Percentiles rank a stretch among this genome's conserved stretches.
phyloP scores from a whole-genome alignment of 2,888 invertebrate genomes.

The Eutolmus rufibarbis region DNA sequence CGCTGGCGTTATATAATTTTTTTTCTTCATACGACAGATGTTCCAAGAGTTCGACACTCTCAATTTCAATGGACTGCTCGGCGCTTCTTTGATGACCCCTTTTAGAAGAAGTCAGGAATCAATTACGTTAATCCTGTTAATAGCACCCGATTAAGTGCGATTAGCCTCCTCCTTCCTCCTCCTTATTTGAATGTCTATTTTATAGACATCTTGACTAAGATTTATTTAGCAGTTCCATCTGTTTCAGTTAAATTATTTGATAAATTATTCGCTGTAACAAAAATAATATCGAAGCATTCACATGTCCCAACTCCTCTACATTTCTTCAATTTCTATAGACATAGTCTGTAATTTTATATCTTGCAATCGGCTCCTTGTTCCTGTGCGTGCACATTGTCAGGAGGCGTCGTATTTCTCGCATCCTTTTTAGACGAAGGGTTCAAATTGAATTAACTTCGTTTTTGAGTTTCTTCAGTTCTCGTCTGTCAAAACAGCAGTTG shows the following conservation, averaged over 20 bases:
- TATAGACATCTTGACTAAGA: not conserved
- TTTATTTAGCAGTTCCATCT: not conserved
- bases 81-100: constrained; percentile 30
- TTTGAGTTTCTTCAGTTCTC: not conserved
- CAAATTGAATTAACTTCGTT: constrained; percentile 17
- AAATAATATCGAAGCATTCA: not conserved
- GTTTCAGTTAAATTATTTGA: not conserved
- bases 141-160: constrained; percentile 44
- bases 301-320: not conserved
- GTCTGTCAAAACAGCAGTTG: constrained; percentile 34
- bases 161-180: constrained; percentile 20
- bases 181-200: not conserved
- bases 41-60: not conserved
- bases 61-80: not conserved
- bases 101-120: constrained; percentile 45
- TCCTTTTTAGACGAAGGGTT: constrained; percentile 1
- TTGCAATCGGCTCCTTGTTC: not conserved
- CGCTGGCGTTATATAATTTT: constrained; percentile 3
- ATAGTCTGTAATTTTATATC: constrained; percentile 23
- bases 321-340: not conserved
- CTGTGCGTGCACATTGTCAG: not conserved
- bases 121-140: constrained; percentile 47
- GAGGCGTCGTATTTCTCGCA: constrained; percentile 25
- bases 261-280: not conserved
- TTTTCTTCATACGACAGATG: constrained; percentile 33